Evolutionary conservation across 2,888 invertebrate genomes (phyloP), one percentile per base, ranked within the genome.

Genomic region (Andrena praecox): DNA sequence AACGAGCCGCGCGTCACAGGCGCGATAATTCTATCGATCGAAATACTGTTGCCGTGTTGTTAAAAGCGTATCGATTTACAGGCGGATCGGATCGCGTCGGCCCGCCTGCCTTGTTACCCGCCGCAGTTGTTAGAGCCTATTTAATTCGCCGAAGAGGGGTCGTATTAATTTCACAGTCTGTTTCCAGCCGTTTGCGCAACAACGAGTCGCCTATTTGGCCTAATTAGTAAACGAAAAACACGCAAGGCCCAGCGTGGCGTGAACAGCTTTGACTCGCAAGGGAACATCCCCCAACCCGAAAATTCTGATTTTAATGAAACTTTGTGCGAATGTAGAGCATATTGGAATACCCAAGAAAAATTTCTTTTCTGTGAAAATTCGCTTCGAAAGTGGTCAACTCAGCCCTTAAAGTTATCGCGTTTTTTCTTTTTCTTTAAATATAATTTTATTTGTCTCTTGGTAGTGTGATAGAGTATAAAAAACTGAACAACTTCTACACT

Each of bases 111-210:
- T 24, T 24, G 10, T 27, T 29, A 35, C 31, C 60, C 42, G 63
- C 42, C 31, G 33, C 16, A 2, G 31, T 48, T 56, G n/a, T 63
- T 70, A 63, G 56, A 52, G 29, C 29, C 48, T 20, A 66, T 73
- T 71, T 42, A 56, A 50, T 71, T 64, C 12, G n/a, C 35, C 66
- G 16, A 56, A 27, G 79, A 62, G 31, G 35, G 54, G 54, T 71
- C 33, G 80, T 66, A 78, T 80, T 80, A 80, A 71, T 80, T 80
- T 79, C 80, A 67, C 80, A 67, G 79, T 71, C 79, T 78, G 67
- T 79, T 71, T 77, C 60, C 60, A 48, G 35, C n/a, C 69, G 48
- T 68, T 62, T 54, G 71, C 60, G 54, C 67, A 66, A 54, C 42
- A 71, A 62, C 48, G 52, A 67, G 48, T 42, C 59, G 29, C 27